Conservation (phyloP, 2,888 invertebrate species). For the Chrysomela aeneicollis region DNA sequence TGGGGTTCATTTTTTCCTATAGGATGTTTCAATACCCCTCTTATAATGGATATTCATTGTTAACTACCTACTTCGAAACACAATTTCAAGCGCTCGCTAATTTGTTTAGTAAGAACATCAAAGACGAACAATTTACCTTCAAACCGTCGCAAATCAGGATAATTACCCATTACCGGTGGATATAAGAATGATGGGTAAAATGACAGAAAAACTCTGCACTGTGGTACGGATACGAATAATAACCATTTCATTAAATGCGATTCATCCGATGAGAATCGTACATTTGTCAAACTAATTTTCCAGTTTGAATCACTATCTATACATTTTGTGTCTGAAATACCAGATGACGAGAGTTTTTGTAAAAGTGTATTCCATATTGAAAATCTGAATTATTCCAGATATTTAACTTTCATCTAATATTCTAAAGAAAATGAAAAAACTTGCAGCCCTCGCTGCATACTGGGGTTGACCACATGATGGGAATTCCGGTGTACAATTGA, state of each 20-base stretch:
- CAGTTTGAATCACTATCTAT: neutral
- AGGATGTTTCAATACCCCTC: too few species aligned
- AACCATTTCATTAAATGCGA: neutral
- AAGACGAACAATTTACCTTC: neutral
- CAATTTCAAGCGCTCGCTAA: neutral
- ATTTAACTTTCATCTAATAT: too few species aligned
- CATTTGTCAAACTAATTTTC: neutral
- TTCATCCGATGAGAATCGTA: neutral
- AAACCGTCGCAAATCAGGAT: neutral
- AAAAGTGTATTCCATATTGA: too few species aligned
- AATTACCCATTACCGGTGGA: neutral
- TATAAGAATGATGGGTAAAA: neutral
- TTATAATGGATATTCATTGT: neutral
- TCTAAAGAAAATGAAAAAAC: too few species aligned
- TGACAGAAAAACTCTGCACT: neutral
- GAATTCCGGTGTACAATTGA: too few species aligned
- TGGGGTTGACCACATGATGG: too few species aligned
- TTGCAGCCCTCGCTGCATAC: too few species aligned
- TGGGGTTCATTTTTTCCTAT: too few species aligned
- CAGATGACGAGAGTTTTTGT: too few species aligned
- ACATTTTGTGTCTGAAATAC: too few species aligned
- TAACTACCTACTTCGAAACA: neutral
- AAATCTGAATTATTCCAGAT: too few species aligned
- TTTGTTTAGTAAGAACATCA: neutral
- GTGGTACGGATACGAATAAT: neutral